Evolutionary conservation across 2,888 invertebrate genomes (phyloP).

Genomic region (Strigamia crassipes): DNA sequence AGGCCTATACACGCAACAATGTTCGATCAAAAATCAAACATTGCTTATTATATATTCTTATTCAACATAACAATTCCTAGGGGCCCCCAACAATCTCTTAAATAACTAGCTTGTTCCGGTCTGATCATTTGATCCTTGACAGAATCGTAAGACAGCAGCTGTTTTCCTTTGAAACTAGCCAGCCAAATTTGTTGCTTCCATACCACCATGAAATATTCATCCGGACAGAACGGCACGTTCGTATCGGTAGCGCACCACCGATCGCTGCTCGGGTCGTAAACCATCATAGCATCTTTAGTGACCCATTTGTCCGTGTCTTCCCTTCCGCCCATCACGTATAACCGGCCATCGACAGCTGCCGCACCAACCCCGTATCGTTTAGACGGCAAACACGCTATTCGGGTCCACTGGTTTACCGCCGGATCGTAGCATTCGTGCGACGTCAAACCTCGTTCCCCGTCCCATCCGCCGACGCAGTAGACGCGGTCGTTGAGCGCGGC

Average conservation of each 20-base stretch:
- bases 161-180: constrained; percentile 44
- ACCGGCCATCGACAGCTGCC: constrained; percentile 43
- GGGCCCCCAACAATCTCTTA: constrained; percentile 45
- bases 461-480: constrained; percentile 46
- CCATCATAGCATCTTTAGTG: constrained; percentile 44
- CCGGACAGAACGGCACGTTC: constrained; percentile 45
- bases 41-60: constrained; percentile 35
- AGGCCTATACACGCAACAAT: background rate
- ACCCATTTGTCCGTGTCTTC: constrained; percentile 47
- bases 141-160: constrained; percentile 43
- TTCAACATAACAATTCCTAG: constrained; percentile 43
- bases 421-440: constrained; percentile 46
- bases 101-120: constrained; percentile 44
- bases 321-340: constrained; percentile 45
- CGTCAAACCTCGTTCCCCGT: constrained; percentile 41
- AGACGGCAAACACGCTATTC: constrained; percentile 44
- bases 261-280: constrained; percentile 45
- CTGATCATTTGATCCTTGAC: constrained; percentile 46
- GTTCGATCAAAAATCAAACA: background rate
- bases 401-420: constrained; percentile 44
- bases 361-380: constrained; percentile 45
- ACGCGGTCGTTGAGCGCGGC: constrained; percentile 43
- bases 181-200: constrained; percentile 47
- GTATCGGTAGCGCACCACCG: constrained; percentile 47
- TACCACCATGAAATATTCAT: constrained; percentile 46